Evolutionary conservation across 2,113 vertebrate genomes (phyloP).

Genomic region (Mixornis gularis): DNA sequence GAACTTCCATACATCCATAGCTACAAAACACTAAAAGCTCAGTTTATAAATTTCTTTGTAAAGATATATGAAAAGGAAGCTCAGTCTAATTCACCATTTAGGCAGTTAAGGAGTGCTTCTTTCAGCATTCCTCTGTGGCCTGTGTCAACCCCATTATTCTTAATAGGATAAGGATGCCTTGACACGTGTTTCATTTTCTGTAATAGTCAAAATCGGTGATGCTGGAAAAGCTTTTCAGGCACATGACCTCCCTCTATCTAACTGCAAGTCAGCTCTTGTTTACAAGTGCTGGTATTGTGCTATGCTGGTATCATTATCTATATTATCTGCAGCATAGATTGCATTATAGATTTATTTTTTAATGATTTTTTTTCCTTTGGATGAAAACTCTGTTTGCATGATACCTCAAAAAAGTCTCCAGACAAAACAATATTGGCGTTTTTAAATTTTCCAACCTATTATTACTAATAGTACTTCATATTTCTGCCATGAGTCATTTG

Average conservation of each 20-base stretch:
- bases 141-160: slow-evolving; percentile 5
- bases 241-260: not conserved
- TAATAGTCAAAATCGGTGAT: not conserved
- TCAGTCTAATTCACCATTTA: not conserved
- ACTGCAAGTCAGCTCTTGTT: not conserved
- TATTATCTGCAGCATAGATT: not conserved
- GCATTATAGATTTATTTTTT: not conserved
- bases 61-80: not conserved
- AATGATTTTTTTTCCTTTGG: not conserved
- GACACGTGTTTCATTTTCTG: slow-evolving; percentile 14
- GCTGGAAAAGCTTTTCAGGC: slow-evolving; percentile 6
- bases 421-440: not conserved
- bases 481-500: not conserved
- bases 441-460: not conserved
- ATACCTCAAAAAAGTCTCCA: not conserved
- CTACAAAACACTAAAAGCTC: not conserved
- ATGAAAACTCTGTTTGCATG: not conserved
- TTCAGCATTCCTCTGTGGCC: not conserved
- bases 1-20: not conserved
- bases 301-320: not conserved
- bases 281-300: not conserved
- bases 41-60: not conserved
- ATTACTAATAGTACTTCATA: not conserved
- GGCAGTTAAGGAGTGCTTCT: not conserved
- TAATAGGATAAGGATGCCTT: not conserved